phyloP scores from a whole-genome alignment of 1,140 invertebrate genomes.

The Limonius californicus region DNA sequence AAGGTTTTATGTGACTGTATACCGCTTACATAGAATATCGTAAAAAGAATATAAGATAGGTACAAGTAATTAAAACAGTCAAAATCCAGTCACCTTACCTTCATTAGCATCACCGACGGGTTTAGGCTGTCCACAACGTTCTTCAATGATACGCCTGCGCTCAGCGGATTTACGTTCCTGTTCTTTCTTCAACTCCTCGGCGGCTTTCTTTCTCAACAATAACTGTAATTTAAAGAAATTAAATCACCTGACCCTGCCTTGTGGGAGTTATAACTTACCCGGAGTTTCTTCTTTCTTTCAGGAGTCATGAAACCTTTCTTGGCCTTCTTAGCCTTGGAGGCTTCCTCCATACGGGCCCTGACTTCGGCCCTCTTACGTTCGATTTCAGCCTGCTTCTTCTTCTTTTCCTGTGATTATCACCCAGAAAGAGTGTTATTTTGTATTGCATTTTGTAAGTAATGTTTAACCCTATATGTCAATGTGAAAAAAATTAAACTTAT shows the following conservation, averaged over 20 bases:
- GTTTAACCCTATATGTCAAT: no score
- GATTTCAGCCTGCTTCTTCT: slow-evolving; percentile 90
- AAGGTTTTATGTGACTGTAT: no score
- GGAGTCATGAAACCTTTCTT: slow-evolving; percentile 99
- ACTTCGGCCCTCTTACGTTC: slow-evolving; percentile 93
- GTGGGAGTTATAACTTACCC: slow-evolving; percentile 61
- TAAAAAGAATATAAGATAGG: no score
- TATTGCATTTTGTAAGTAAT: no score
- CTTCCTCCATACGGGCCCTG: slow-evolving; percentile 92
- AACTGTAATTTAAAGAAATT: slow-evolving; percentile 55
- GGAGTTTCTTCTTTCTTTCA: slow-evolving; percentile 97
- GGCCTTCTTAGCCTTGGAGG: slow-evolving; percentile 91
- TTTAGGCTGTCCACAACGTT: slow-evolving; percentile 88
- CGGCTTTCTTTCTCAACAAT: slow-evolving; percentile 99
- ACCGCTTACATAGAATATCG: no score
- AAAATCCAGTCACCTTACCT: slow-evolving; percentile 60
- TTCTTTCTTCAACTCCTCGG: slow-evolving; percentile 99
- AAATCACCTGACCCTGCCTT: no score
- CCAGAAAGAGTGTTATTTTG: neutral
- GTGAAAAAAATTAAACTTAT: no score
- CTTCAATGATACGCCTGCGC: slow-evolving; percentile 94
- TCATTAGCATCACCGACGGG: slow-evolving; percentile 87
- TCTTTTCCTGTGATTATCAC: slow-evolving; percentile 66
- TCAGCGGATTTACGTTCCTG: slow-evolving; percentile 98
- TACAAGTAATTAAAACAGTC: no score